phyloP scores from a whole-genome alignment of 2,113 vertebrate genomes.

The Bombycilla garrulus region DNA sequence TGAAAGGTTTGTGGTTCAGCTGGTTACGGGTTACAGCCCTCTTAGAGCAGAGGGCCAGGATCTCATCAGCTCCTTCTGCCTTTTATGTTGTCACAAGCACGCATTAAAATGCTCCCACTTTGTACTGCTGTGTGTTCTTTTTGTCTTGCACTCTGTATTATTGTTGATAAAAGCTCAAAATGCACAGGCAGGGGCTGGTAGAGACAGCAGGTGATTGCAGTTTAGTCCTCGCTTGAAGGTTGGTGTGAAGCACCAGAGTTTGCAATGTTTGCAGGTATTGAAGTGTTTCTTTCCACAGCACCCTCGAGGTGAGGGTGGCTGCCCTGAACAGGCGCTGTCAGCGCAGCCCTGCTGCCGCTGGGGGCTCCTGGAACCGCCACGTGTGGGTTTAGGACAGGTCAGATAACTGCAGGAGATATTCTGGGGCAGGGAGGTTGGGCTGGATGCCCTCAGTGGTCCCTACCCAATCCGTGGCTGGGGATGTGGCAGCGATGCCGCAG shows the following conservation, averaged over 20 bases:
- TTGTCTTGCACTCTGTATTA: neutral
- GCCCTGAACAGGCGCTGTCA: neutral
- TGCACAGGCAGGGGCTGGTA: neutral
- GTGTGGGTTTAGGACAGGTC: neutral
- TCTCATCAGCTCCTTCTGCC: neutral
- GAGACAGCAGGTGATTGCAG: neutral
- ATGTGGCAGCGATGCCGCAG: neutral
- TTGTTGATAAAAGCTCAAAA: neutral
- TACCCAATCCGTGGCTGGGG: rapidly evolving
- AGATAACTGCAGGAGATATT: rapidly evolving
- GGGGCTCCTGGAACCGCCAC: neutral
- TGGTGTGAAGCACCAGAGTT: too few relatives aligned
- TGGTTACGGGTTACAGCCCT: neutral
- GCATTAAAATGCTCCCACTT: neutral
- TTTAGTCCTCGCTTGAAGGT: neutral
- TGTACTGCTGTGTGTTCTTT: neutral
- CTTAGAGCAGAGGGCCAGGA: neutral
- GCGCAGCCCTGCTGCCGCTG: neutral
- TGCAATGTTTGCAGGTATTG: neutral
- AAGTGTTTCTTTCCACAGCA: neutral
- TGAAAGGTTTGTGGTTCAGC: neutral
- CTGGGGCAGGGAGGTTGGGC: neutral
- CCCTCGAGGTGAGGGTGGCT: neutral
- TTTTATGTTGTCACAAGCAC: too few relatives aligned
- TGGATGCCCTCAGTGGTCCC: rapidly evolving